Evolutionary conservation across 2,888 invertebrate species (phyloP), one percentile per base, ranked within the genome.

Genomic region (Antheraea yamamai): DNA sequence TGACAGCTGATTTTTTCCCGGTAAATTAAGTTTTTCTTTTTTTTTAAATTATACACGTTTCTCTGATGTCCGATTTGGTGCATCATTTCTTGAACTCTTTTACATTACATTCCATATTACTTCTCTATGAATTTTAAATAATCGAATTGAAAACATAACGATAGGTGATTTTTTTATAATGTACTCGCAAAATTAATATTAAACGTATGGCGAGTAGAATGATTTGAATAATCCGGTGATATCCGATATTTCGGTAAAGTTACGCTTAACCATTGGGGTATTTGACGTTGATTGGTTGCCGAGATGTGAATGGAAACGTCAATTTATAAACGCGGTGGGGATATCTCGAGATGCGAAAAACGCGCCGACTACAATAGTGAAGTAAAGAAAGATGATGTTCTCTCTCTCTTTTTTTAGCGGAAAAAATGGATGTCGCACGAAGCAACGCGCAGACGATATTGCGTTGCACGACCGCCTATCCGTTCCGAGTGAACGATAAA

Each of bases 401-500:
- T 66, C 26, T 66, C 26, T 66, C 61, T 92, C 92, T 92, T 90
- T 89, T 92, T 94, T 89, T 94, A 94, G 94, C 87, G 81, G 90
- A 90, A 81, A 82, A 81, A 81, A 88, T 86, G 81, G 93, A 92
- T 85, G 90, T 92, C 78, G 87, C 92, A 82, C 88, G 93, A 80
- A 82, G 86, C 79, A 94, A 94, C 88, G 93, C 93, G 79, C 91
- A 90, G 83, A 86, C 83, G 75, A 86, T 94, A 78, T 84, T 94
- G 79, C 87, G 89, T 76, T 87, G 84, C 86, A 90, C 93, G n/a
- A 94, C 93, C 78, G 94, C 93, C 55, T 92, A 90, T 81, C 94
- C 94, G 64, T 94, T 94, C 87, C 85, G 93, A 77, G 92, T 94
- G 71, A 92, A 92, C 84, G 91, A 92, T 85, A 94, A 91, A 77